These are phyloP conservation scores for Nasonia giraulti DNA, from an alignment of 1,140 invertebrate species.

Conservation along the genomic window DNA sequence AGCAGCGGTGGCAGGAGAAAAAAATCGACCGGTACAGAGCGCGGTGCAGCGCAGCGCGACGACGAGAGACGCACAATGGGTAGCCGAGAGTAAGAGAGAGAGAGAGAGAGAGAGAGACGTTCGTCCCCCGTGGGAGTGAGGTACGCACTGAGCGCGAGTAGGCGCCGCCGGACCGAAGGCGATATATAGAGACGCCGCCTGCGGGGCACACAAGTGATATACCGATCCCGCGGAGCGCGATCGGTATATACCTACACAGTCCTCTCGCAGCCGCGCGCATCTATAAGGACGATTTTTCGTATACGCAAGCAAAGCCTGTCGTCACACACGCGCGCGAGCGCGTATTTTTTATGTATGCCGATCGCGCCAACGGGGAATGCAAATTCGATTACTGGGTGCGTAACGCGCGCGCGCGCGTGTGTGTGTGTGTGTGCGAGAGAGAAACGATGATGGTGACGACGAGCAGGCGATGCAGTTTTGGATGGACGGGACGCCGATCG, in stretches of 20 bases:
- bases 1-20: neutral
- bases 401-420: no score
- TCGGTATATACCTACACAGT: neutral
- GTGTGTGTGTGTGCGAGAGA: no score
- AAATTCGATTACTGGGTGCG: no score
- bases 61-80: neutral
- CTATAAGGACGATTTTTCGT: conserved; percentile 16
- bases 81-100: no score
- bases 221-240: no score
- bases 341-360: neutral
- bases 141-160: conserved; percentile 58
- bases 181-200: conserved; percentile 25
- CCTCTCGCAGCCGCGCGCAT: neutral
- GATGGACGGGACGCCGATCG: no score
- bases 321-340: conserved; percentile 20
- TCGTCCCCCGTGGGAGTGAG: conserved; percentile 60
- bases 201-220: neutral
- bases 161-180: conserved; percentile 11
- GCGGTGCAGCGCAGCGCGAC: no score
- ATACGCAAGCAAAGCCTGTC: neutral
- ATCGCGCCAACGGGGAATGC: neutral
- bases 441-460: no score
- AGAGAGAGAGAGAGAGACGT: conserved; percentile 19
- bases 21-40: neutral
- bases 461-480: no score